These are phyloP conservation scores for Hydrocynus forskahlii DNA, from an alignment of 2,797 vertebrate species.

Conservation along the genomic window DNA sequence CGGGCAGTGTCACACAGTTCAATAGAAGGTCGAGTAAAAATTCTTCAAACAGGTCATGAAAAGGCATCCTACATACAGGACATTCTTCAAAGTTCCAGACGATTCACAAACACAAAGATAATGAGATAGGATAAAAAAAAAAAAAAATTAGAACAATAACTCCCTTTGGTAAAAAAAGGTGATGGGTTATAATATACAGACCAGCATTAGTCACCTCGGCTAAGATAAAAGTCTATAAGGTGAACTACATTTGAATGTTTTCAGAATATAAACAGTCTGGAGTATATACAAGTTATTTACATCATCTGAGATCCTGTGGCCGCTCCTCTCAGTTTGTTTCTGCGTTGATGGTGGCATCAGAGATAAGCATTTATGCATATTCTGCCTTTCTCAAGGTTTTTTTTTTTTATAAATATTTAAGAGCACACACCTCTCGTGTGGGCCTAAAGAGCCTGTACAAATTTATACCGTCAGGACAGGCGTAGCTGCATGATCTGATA, in stretches of 20 bases:
- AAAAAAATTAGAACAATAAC: constrained; percentile 61
- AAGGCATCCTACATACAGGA: constrained; percentile 43
- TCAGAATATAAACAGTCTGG: constrained; percentile 82
- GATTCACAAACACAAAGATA: constrained; percentile 42
- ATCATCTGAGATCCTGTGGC: constrained; percentile 68
- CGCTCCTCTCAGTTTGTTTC: constrained; percentile 68
- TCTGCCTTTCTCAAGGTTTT: constrained; percentile 37
- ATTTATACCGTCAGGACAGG: constrained; percentile 66
- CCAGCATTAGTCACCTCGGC: constrained; percentile 81
- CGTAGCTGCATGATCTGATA: constrained; percentile 45
- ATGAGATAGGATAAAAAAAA: constrained; percentile 59
- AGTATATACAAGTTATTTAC: constrained; percentile 94
- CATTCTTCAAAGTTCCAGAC: constrained; percentile 54
- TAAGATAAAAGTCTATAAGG: constrained; percentile 72
- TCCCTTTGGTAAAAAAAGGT: constrained; percentile 88
- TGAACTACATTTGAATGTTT: constrained; percentile 88
- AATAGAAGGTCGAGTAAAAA: constrained; percentile 56
- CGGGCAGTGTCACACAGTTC: constrained; percentile 58
- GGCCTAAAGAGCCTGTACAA: constrained; percentile 57
- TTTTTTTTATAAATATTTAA: constrained; percentile 39
- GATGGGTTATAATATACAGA: constrained; percentile 68
- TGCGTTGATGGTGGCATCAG: constrained; percentile 55
- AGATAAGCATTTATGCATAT: constrained; percentile 53
- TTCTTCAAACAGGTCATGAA: constrained; percentile 44
- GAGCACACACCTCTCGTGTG: constrained; percentile 13